These are phyloP conservation scores for Tuberolachnus salignus DNA, from an alignment of 2,888 invertebrate species.

Conservation along the genomic window DNA sequence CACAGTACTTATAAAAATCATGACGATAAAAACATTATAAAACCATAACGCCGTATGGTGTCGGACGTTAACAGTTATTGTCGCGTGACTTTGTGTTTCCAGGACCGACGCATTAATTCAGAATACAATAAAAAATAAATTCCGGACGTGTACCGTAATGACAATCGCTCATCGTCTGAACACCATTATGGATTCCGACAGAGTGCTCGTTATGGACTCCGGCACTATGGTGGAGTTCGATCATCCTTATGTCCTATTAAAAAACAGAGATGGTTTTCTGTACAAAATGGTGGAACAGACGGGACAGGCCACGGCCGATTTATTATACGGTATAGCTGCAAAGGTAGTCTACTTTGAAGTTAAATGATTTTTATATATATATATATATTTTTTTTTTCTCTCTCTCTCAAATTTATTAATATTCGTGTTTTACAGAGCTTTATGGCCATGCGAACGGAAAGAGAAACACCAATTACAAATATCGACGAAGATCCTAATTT, in stretches of 20 bases:
- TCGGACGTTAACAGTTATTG: no score
- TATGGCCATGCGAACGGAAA: background rate
- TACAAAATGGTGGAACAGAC: constrained; percentile 75
- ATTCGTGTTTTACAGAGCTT: background rate
- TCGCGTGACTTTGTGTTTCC: constrained; percentile 58
- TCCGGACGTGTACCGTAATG: constrained; percentile 82
- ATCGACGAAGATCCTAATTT: background rate
- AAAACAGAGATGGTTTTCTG: constrained; percentile 69
- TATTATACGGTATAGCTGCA: constrained; percentile 65
- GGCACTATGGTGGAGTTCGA: constrained; percentile 78
- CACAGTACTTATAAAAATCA: constrained; percentile 68
- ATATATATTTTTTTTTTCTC: no score
- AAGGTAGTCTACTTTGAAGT: constrained; percentile 60
- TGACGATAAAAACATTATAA: no score
- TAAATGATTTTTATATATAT: background rate
- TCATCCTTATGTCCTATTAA: constrained; percentile 71
- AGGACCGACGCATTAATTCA: constrained; percentile 86
- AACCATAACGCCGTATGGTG: no score
- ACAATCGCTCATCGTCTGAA: constrained; percentile 91
- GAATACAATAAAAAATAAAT: constrained; percentile 79
- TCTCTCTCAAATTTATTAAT: background rate
- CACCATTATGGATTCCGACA: constrained; percentile 91
- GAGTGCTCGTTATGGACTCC: constrained; percentile 85
- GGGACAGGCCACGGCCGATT: constrained; percentile 67
- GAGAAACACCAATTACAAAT: background rate